These are phyloP conservation scores for Nomada flava DNA, from an alignment of 2,888 invertebrate species.

Conservation along the genomic window DNA sequence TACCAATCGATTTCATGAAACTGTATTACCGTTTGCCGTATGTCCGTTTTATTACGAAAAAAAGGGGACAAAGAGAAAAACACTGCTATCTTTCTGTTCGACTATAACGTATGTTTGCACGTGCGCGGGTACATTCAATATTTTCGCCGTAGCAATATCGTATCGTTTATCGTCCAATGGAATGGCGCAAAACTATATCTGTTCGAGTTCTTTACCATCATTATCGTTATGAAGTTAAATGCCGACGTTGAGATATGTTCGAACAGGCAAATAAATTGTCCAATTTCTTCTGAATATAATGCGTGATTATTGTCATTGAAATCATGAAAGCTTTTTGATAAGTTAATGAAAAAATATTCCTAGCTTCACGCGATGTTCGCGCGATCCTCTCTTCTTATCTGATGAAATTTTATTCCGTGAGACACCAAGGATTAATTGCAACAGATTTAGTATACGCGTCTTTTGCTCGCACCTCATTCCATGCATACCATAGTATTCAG, in stretches of 20 bases:
- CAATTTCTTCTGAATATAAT: background rate
- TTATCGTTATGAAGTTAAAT: background rate
- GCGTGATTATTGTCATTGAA: too few species aligned
- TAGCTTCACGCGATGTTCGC: too few species aligned
- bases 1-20: constrained; percentile 25
- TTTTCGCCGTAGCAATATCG: constrained; percentile 5
- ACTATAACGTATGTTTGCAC: constrained; percentile 6
- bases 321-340: too few species aligned
- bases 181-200: background rate
- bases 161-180: background rate
- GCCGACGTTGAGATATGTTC: background rate
- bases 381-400: too few species aligned
- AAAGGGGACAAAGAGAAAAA: background rate
- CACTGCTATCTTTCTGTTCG: background rate
- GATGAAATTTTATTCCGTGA: too few species aligned
- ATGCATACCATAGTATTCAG: too few species aligned
- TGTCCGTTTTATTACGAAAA: constrained; percentile 2
- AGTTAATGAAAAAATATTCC: too few species aligned
- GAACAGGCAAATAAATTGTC: too few species aligned
- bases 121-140: background rate
- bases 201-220: background rate
- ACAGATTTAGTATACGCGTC: too few species aligned
- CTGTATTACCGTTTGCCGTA: constrained; percentile 17
- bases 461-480: too few species aligned
- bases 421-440: too few species aligned